Conservation (phyloP, 2,888 invertebrate genomes). For the Charanyca ferruginea region DNA sequence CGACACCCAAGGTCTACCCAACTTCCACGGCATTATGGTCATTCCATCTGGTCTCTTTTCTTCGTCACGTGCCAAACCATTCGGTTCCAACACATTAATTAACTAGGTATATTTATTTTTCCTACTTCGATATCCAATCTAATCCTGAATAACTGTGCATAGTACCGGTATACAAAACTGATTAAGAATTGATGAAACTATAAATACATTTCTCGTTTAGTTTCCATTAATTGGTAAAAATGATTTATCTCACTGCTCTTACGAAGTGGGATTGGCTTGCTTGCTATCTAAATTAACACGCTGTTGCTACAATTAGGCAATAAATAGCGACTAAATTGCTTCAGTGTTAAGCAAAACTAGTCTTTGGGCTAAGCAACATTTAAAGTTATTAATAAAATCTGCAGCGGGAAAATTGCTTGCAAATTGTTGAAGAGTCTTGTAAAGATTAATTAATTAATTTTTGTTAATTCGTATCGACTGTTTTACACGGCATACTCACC, state of each 20-base stretch:
- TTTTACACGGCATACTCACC: too few species aligned
- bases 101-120: too few species aligned
- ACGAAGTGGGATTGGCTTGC: constrained; percentile 41
- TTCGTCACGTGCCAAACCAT: too few species aligned
- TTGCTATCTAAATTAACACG: constrained; percentile 51
- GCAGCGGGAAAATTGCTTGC: background rate
- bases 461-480: too few species aligned
- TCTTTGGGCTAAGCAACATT: background rate
- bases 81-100: too few species aligned
- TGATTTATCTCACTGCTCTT: constrained; percentile 46
- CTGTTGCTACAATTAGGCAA: constrained; percentile 43
- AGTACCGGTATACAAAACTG: constrained; percentile 12
- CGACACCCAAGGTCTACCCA: too few species aligned
- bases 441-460: too few species aligned
- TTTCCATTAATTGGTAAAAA: constrained; percentile 56
- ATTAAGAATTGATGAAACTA: constrained; percentile 40
- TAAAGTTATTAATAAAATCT: constrained; percentile 5
- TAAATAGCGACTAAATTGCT: constrained; percentile 41
- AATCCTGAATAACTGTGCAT: background rate
- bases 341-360: constrained; percentile 25
- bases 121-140: background rate
- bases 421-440: too few species aligned
- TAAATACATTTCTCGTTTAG: constrained; percentile 47
- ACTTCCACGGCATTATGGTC: too few species aligned
- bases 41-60: too few species aligned